Evolutionary conservation across 2,888 invertebrate genomes (phyloP), one percentile per base, ranked within the genome.

Genomic region (Adelphocoris suturalis): DNA sequence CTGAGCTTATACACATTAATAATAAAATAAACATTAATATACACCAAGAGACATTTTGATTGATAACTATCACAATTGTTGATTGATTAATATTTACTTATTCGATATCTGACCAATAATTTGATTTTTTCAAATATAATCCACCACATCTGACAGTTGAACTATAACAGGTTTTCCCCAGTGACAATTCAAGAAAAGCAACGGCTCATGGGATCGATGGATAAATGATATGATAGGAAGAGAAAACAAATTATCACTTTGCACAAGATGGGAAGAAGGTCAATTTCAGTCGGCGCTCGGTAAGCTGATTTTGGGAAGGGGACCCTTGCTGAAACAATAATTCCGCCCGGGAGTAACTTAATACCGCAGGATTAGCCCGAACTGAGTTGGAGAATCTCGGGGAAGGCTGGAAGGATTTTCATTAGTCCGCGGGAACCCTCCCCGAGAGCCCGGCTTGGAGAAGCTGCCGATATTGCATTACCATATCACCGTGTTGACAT

Each of bases 401-500:
- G 78, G 28, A 16, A 19, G 78, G 16, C 23, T 52, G 85, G 82
- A 19, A 27, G 85, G 85, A 85, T 61, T 85, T 85, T 78, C 87
- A 87, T 78, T 75, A 87, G 87, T 75, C 47, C 52, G 75, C 23
- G 52, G n/a, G 68, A 23, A 19, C 14, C 82, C 82, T 52, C 82
- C 82, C 82, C 48, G 52, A 52, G 52, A 52, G n/a, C 16, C 19
- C 28, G n/a, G 46, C 46, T 9, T 46, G 55, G 23, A 80, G 85
- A 28, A 28, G 61, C 85, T 61, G 27, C 61, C 85, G 90, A 91
- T 91, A 91, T 91, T 91, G 91, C 90, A 90, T 91, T 90, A 90
- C 91, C 90, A 90, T 89, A 90, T 91, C 91, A 80, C 86, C 76
- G 86, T 86, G 89, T 55, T 91, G 91, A 90, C 91, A 91, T 91